Evolutionary conservation across 2,113 vertebrate species (phyloP), one percentile per base, ranked within the genome.

Genomic region (Oryzias curvinotus): DNA sequence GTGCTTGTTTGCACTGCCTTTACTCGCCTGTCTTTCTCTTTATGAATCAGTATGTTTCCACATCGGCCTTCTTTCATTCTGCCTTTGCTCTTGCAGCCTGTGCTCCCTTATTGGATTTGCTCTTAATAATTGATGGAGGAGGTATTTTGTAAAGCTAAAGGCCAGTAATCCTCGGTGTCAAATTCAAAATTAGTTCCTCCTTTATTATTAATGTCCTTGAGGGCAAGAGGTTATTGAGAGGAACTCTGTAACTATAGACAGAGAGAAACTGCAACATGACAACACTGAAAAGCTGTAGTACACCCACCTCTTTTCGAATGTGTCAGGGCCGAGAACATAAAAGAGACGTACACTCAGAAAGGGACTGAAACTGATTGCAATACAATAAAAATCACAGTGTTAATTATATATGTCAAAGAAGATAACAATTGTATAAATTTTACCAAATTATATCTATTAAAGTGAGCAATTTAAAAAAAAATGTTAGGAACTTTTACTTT

Each of bases 141-240:
- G 93, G 92, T 87, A 89, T 93, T 95, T 93, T 87, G 93, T 92
- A 92, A 92, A 91, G 90, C 87, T 90, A 87, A 93, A 92, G 92
- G 92, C 89, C 82, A 66, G 86, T 91, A 92, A 92, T 94, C 87
- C 89, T 92, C 83, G 92, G 93, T 95, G 92, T 95, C 93, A 92
- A 92, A 88, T 94, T 94, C 92, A 83, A 92, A 94, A 94, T 95
- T 90, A 92, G 91, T 92, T 93, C 91, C 87, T 92, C 84, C 79
- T 95, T 85, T 91, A 94, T 94, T 91, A 93, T 94, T 92, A 85
- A 93, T 86, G 57, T 47, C 14, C 45, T 72, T 43, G 73, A 85
- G 85, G 78, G 88, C 85, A 85, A 71, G 64, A 81, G 82, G 68
- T 83, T 85, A 87, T 82, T 71, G 58, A 83, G 81, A 83, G 71